Evolutionary conservation across 2,888 invertebrate species (phyloP).

Genomic region (Eumacrocentrus americanus): DNA sequence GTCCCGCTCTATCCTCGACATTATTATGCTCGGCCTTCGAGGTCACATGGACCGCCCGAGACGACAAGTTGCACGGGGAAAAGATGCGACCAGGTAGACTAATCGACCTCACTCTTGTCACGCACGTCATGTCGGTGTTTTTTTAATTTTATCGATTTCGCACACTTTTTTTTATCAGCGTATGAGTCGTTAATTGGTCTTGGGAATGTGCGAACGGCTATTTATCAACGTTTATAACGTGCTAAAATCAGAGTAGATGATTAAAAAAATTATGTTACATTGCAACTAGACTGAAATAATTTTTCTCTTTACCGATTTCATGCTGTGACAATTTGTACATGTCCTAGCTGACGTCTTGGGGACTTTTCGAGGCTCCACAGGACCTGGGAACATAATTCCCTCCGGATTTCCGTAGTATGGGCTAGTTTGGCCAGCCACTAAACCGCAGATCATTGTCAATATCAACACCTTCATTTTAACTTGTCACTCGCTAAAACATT

Average conservation of each 20-base stretch:
- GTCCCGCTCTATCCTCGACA: slow-evolving; percentile 42
- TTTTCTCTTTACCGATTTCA: slow-evolving; percentile 24
- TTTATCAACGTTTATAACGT: too few species aligned
- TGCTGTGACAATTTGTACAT: slow-evolving; percentile 16
- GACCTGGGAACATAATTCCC: slow-evolving; percentile 40
- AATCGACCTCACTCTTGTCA: too few species aligned
- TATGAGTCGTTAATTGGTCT: too few species aligned
- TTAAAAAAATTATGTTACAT: neutral
- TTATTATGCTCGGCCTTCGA: slow-evolving; percentile 40
- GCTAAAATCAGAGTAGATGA: too few species aligned
- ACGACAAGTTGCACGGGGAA: slow-evolving; percentile 13
- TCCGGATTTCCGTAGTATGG: slow-evolving; percentile 30
- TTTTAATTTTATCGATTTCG: neutral
- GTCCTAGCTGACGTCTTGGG: neutral
- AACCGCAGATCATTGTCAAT: slow-evolving; percentile 28
- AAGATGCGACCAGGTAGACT: too few species aligned
- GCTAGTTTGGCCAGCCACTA: slow-evolving; percentile 29
- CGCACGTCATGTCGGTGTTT: neutral
- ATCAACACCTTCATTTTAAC: slow-evolving; percentile 29
- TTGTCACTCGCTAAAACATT: too few species aligned
- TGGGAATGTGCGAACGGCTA: too few species aligned
- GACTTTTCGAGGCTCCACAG: slow-evolving; percentile 3
- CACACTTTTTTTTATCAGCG: neutral
- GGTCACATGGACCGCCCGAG: slow-evolving; percentile 34
- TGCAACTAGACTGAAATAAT: slow-evolving; percentile 4